phyloP scores from a whole-genome alignment of 2,888 invertebrate species.

The Drosophila rellima region DNA sequence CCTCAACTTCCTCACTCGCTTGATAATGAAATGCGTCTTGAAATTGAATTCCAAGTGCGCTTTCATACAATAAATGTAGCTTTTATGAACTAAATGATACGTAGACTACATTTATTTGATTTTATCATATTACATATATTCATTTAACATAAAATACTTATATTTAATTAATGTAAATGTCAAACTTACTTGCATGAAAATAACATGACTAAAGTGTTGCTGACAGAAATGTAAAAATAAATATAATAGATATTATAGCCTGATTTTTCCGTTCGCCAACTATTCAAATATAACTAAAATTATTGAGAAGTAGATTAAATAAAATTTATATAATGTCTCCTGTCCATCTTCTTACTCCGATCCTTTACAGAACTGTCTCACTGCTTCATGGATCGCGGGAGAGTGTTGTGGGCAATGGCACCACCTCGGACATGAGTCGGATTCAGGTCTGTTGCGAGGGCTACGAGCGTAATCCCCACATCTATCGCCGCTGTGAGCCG shows the following conservation, averaged over 20 bases:
- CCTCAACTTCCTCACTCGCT: constrained; percentile 68
- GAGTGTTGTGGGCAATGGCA: constrained; percentile 82
- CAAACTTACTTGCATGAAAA: too few species aligned
- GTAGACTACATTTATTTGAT: too few species aligned
- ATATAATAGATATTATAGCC: too few species aligned
- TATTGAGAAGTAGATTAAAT: too few species aligned
- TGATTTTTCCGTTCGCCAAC: too few species aligned
- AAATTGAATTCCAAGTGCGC: constrained; percentile 15
- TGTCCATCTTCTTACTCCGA: not conserved
- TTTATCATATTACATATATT: too few species aligned
- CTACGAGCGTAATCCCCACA: constrained; percentile 87
- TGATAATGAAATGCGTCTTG: constrained; percentile 70
- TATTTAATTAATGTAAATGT: too few species aligned
- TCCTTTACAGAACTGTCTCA: constrained; percentile 77
- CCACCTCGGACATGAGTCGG: constrained; percentile 88
- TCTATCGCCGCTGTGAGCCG: constrained; percentile 84
- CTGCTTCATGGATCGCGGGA: constrained; percentile 70
- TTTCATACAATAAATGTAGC: constrained; percentile 6
- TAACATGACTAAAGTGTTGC: too few species aligned
- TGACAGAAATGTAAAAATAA: too few species aligned
- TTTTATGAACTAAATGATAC: not conserved
- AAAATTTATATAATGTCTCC: too few species aligned
- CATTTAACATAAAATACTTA: too few species aligned
- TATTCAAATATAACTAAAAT: too few species aligned
- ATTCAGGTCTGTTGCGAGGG: constrained; percentile 90